Percentiles rank a stretch among this genome's conserved stretches.
phyloP scores from a whole-genome alignment of 2,113 vertebrate species.

The Tiliqua scincoides region DNA sequence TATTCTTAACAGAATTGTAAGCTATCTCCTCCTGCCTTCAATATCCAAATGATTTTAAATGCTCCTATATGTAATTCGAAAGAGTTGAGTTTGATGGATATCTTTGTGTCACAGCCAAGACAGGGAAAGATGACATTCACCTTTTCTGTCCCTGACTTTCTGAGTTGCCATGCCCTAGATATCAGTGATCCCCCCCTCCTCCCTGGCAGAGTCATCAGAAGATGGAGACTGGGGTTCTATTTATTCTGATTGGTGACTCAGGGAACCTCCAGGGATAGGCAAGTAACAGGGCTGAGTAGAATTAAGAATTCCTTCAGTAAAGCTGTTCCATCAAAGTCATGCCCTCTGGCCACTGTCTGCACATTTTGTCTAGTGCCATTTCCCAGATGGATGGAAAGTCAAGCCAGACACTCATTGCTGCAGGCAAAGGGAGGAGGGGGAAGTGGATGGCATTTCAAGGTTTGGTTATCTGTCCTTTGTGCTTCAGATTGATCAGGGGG shows the following conservation, averaged over 20 bases:
- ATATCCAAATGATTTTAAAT: neutral
- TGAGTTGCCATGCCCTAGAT: neutral
- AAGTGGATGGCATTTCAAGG: neutral
- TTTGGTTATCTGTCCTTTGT: neutral
- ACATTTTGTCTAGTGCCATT: slow-evolving; percentile 9
- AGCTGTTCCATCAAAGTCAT: neutral
- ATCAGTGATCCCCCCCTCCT: neutral
- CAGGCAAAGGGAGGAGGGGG: neutral
- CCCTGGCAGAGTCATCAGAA: neutral
- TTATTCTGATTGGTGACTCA: neutral
- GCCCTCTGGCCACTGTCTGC: slow-evolving; percentile 5
- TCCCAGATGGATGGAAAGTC: slow-evolving; percentile 51
- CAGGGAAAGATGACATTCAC: too few species aligned
- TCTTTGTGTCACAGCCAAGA: neutral
- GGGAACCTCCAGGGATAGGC: neutral
- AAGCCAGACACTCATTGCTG: slow-evolving; percentile 34
- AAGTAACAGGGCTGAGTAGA: neutral
- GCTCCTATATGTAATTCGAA: neutral
- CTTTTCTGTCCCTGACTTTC: neutral
- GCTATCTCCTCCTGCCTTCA: neutral
- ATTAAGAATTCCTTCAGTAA: neutral
- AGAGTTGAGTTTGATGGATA: neutral
- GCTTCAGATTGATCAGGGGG: neutral
- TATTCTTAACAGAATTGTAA: neutral
- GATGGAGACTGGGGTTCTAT: neutral